Conservation (phyloP, 2,888 invertebrate genomes). For the Tethea ocularis region DNA sequence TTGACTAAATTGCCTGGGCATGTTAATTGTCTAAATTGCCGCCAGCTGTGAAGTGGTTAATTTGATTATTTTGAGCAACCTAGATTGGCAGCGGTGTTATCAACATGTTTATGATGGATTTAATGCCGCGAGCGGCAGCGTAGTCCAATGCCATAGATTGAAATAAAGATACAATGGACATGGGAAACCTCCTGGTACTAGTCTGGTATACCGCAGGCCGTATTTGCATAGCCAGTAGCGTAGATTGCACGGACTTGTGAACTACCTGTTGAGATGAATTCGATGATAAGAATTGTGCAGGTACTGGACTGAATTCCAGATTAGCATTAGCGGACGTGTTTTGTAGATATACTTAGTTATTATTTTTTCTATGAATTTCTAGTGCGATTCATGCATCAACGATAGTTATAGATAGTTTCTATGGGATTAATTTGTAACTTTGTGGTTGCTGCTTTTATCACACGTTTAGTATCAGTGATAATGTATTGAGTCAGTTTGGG, state of each 20-base stretch:
- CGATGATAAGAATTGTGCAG: constrained; percentile 28
- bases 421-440: too few relatives aligned
- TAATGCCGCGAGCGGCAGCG: not conserved
- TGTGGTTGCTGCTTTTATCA: too few relatives aligned
- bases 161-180: constrained; percentile 31
- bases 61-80: constrained; percentile 1
- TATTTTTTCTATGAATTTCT: not conserved
- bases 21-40: constrained; percentile 26
- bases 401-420: not conserved
- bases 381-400: not conserved
- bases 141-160: constrained; percentile 15
- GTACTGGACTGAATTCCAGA: constrained; percentile 25
- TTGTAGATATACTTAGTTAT: not conserved
- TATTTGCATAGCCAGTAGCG: constrained; percentile 47
- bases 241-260: constrained; percentile 32
- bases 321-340: constrained; percentile 17
- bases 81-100: not conserved
- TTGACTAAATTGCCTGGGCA: constrained; percentile 31
- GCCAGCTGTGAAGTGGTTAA: constrained; percentile 10
- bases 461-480: too few relatives aligned
- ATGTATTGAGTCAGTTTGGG: too few relatives aligned
- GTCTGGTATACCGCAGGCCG: constrained; percentile 27
- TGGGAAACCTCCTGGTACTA: constrained; percentile 6
- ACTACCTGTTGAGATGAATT: constrained; percentile 36
- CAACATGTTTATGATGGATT: not conserved